phyloP scores from a whole-genome alignment of 2,113 vertebrate species.

The Suricata suricatta region DNA sequence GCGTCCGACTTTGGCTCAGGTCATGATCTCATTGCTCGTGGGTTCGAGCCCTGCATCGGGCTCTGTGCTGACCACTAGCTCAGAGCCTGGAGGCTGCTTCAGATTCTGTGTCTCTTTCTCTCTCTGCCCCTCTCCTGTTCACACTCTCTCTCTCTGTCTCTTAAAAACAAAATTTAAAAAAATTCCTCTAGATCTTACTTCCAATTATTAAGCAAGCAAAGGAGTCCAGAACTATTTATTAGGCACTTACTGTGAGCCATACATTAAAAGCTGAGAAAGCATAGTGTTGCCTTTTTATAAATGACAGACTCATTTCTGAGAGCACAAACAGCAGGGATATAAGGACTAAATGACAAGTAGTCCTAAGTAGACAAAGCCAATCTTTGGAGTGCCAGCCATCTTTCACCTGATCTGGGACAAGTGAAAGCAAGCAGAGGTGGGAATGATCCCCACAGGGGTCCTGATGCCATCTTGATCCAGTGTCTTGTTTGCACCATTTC shows the following conservation, averaged over 20 bases:
- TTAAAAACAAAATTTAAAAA: background rate
- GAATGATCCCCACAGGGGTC: background rate
- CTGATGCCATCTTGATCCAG: background rate
- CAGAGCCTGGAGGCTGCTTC: too few species aligned
- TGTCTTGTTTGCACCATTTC: background rate
- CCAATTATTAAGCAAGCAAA: background rate
- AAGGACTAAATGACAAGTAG: background rate
- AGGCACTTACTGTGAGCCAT: background rate
- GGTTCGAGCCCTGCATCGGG: too few species aligned
- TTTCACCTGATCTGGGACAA: background rate
- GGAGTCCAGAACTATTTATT: background rate
- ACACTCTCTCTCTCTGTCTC: too few species aligned
- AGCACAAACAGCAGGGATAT: background rate
- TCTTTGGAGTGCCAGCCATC: background rate
- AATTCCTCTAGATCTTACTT: background rate
- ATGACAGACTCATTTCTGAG: background rate
- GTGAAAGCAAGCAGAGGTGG: background rate
- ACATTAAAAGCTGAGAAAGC: background rate
- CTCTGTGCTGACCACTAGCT: too few species aligned
- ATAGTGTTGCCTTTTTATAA: background rate
- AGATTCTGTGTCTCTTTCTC: too few species aligned
- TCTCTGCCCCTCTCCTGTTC: too few species aligned
- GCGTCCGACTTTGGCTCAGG: too few species aligned
- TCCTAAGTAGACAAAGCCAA: background rate
- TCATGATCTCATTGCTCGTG: too few species aligned